Base-by-base conservation (phyloP, 2,113 vertebrate genomes). In the Pterophyllum scalare region DNA sequence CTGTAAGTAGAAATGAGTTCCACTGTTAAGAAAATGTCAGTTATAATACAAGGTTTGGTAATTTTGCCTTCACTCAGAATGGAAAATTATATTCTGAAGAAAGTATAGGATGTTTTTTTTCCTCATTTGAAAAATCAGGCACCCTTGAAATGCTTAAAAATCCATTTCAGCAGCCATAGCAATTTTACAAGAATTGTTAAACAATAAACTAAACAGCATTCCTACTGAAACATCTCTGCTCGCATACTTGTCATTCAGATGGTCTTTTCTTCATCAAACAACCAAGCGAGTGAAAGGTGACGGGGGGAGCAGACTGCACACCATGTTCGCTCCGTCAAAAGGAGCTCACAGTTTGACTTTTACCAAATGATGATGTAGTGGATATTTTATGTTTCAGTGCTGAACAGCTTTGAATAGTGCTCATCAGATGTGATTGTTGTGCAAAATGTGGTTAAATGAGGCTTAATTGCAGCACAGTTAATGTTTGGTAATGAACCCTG, bases 371-470 rank as follows among this genome's bases (percentile, higher is more conserved):
- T 80, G 80, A 87, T 46, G 22, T 61, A 75, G 62, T 15, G 46
- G n/a, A 59, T 79, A n/a, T 80, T 46, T 70, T 65, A 85, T 60
- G 74, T 56, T 72, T 22, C 0, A 11, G 26, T 81, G 58, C 59
- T 77, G 79, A 74, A 79, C 65, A 1, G 33, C 84, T 72, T 70
- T 60, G 64, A 67, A 64, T 35, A 24, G 17, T 60, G 8, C 28
- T 87, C 79, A 67, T 91, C 80, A 84, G 65, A 84, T 64, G 57
- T 46, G 76, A 89, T 82, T 80, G 85, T 82, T 80, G 83, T 80
- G 75, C 35, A 67, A 59, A 77, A 59, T 2, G 28, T 2, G 1
- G 31, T 11, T 19, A 87, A 86, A 86, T 76, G 64, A 87, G 20
- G 64, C 77, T 81, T 86, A 81, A 92, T 85, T 83, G 83, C 59